Percentiles rank a stretch among this genome's conserved stretches.
Evolutionary conservation across 2,888 invertebrate genomes (phyloP).

Genomic region (Entomobrya multifasciata): DNA sequence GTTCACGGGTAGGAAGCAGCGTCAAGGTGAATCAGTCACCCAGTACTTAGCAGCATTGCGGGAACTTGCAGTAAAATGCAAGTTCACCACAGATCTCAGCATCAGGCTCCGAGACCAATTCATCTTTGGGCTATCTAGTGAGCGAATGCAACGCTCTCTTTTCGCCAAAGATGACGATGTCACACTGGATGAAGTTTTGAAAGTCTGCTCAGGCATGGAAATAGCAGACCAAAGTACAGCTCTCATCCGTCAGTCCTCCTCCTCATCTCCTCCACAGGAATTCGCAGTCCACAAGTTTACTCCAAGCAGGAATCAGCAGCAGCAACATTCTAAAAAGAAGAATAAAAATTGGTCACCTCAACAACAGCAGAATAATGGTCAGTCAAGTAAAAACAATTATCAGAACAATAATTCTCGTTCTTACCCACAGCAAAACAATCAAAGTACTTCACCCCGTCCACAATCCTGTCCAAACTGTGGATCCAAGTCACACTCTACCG

Average conservation of each 20-base stretch:
- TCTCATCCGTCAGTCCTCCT: constrained; percentile 15
- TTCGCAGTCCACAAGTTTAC: neutral
- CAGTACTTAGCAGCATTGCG: constrained; percentile 44
- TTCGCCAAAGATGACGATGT: constrained; percentile 52
- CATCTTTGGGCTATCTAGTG: constrained; percentile 50
- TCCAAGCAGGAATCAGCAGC: neutral
- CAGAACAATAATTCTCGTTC: too few species aligned
- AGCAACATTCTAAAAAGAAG: constrained; percentile 4
- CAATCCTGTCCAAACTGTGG: neutral
- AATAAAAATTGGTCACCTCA: neutral
- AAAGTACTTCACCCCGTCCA: neutral
- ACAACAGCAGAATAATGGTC: neutral
- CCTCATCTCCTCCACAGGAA: neutral
- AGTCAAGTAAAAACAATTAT: neutral
- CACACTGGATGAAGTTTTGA: constrained; percentile 39
- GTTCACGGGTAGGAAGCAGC: constrained; percentile 48
- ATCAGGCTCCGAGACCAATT: constrained; percentile 53
- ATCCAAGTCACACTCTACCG: neutral
- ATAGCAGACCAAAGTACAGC: constrained; percentile 42
- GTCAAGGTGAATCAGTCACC: constrained; percentile 34
- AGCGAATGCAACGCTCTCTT: constrained; percentile 40
- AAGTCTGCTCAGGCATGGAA: constrained; percentile 22
- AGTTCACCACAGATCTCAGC: constrained; percentile 34
- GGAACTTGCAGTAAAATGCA: constrained; percentile 40
- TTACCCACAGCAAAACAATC: too few species aligned